These are phyloP conservation scores for Thysanoteuthis rhombus DNA, from an alignment of 2,888 invertebrate genomes.

Conservation along the genomic window DNA sequence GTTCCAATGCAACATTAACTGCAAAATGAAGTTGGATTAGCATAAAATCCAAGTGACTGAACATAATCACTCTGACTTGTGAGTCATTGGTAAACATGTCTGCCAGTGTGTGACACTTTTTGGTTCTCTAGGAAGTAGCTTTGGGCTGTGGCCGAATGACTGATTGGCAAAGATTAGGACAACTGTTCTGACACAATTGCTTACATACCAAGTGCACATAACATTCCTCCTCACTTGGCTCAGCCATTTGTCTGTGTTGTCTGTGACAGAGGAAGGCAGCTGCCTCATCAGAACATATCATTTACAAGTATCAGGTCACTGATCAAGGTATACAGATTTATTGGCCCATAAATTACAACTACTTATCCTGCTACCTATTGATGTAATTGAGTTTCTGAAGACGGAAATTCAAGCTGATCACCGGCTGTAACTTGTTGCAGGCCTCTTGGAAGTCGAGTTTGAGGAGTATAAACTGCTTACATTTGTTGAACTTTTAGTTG, in stretches of 20 bases:
- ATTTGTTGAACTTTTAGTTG: too few relatives aligned
- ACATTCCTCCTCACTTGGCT: neutral
- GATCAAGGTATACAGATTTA: neutral
- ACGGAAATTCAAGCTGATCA: too few relatives aligned
- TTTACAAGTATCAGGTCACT: neutral
- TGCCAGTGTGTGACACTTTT: neutral
- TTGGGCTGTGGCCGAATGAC: neutral
- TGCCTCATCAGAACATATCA: neutral
- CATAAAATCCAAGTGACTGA: neutral
- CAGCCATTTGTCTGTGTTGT: neutral
- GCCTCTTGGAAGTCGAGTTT: too few relatives aligned
- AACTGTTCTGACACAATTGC: neutral
- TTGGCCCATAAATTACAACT: neutral
- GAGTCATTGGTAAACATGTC: neutral
- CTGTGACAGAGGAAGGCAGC: neutral
- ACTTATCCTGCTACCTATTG: neutral
- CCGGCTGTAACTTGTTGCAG: too few relatives aligned
- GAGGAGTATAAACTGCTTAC: too few relatives aligned
- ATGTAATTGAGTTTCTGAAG: neutral
- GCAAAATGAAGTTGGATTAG: too few relatives aligned
- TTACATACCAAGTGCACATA: neutral
- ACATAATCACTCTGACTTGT: neutral
- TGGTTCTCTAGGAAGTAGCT: neutral
- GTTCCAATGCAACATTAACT: too few relatives aligned
- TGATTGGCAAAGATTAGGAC: neutral